A percentile compares a stretch with the other conserved stretches of the same genome.
Conservation (phyloP, 2,888 invertebrate genomes). For the Epirrhoe alternata region DNA sequence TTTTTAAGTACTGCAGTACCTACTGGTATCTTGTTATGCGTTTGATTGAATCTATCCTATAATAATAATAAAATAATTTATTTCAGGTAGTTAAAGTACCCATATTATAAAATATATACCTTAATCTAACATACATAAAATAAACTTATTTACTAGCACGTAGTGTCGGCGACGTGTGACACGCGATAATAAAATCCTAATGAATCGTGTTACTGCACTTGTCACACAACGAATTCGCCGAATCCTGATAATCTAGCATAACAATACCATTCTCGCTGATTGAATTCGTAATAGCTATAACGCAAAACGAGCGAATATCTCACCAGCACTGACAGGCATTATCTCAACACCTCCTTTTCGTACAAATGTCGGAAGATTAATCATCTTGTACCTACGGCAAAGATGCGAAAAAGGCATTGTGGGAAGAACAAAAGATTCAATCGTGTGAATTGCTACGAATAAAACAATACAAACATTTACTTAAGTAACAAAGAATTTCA, state of each 20-base stretch:
- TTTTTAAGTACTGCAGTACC: too few relatives aligned
- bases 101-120: too few relatives aligned
- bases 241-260: neutral
- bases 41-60: too few relatives aligned
- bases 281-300: conserved; percentile 35
- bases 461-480: neutral
- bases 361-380: conserved; percentile 41
- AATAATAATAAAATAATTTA: too few relatives aligned
- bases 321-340: conserved; percentile 38
- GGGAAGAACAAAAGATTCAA: conserved; percentile 19
- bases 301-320: conserved; percentile 38
- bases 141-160: too few relatives aligned
- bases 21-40: too few relatives aligned
- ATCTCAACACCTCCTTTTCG: conserved; percentile 34
- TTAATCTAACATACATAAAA: too few relatives aligned
- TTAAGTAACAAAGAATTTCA: neutral
- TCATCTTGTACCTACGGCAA: conserved; percentile 31
- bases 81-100: too few relatives aligned
- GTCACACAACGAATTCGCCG: neutral
- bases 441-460: conserved; percentile 2
- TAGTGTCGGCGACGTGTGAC: too few relatives aligned
- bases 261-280: conserved; percentile 31
- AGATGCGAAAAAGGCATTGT: conserved; percentile 30
- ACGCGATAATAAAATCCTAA: too few relatives aligned
- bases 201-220: neutral